These are phyloP conservation scores for Spinibarbus caldwelli DNA, from an alignment of 2,797 vertebrate species.

Conservation along the genomic window DNA sequence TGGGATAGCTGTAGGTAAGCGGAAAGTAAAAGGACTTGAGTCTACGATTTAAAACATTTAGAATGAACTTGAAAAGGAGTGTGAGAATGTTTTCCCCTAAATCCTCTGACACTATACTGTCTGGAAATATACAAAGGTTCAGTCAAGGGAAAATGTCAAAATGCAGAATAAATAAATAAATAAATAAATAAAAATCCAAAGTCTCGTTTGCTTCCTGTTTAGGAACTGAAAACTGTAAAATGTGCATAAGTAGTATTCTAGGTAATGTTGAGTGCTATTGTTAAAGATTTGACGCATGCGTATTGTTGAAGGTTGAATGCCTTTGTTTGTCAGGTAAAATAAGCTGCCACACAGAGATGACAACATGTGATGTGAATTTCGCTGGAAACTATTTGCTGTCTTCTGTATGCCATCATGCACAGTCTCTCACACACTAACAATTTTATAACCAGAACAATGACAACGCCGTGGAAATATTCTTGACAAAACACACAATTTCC, in stretches of 20 bases:
- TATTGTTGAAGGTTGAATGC: background rate
- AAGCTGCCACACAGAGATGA: background rate
- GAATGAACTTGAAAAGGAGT: background rate
- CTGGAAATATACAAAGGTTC: background rate
- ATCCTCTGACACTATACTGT: background rate
- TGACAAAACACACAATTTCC: slow-evolving; percentile 6
- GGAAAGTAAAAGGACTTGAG: background rate
- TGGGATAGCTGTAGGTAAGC: background rate
- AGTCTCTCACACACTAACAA: background rate
- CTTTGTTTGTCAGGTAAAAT: slow-evolving; percentile 3
- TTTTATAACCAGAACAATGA: slow-evolving; percentile 19
- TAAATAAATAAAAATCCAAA: background rate
- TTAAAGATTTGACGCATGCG: background rate
- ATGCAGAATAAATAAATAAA: too few species aligned
- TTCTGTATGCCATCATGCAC: background rate
- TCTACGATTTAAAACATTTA: background rate
- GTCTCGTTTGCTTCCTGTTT: background rate
- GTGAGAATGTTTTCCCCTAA: background rate
- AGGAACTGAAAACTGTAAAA: background rate
- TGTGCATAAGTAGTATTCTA: background rate
- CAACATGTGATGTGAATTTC: background rate
- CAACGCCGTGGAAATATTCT: slow-evolving; percentile 10
- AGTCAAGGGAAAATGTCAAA: background rate
- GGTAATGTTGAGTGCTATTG: background rate
- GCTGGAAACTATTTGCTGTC: background rate